Percentiles rank a stretch among this genome's conserved stretches.
phyloP scores from a whole-genome alignment of 2,113 vertebrate genomes.

The Carlito syrichta region DNA sequence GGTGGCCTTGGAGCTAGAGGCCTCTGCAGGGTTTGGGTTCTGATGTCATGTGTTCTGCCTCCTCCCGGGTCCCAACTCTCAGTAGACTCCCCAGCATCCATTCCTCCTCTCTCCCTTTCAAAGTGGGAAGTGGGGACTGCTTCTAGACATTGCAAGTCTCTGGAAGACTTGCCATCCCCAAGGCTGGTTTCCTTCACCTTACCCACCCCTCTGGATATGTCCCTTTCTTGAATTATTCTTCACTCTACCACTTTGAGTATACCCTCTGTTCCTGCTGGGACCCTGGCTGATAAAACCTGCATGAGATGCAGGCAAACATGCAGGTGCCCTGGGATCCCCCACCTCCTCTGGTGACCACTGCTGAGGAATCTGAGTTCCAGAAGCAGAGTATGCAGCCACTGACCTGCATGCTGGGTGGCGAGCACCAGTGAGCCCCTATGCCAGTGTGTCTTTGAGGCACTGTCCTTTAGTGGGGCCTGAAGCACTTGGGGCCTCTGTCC shows the following conservation, averaged over 20 bases:
- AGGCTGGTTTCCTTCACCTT: background rate
- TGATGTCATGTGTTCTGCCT: no score
- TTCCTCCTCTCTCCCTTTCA: background rate
- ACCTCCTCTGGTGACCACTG: background rate
- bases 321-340: background rate
- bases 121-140: background rate
- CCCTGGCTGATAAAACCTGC: background rate
- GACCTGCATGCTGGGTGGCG: background rate
- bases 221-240: background rate
- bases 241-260: background rate
- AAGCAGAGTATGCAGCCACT: background rate
- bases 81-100: background rate
- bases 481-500: background rate
- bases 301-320: background rate
- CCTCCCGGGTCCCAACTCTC: no score
- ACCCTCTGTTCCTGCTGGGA: background rate
- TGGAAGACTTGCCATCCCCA: background rate
- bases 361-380: background rate
- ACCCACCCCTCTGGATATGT: no score
- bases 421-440: background rate
- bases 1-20: background rate
- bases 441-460: background rate
- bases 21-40: background rate
- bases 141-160: background rate
- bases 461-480: background rate